Percentiles rank a stretch among this genome's conserved stretches.
These are phyloP conservation scores for Synanthedon myopaeformis DNA, from an alignment of 2,888 invertebrate genomes.

Conservation along the genomic window DNA sequence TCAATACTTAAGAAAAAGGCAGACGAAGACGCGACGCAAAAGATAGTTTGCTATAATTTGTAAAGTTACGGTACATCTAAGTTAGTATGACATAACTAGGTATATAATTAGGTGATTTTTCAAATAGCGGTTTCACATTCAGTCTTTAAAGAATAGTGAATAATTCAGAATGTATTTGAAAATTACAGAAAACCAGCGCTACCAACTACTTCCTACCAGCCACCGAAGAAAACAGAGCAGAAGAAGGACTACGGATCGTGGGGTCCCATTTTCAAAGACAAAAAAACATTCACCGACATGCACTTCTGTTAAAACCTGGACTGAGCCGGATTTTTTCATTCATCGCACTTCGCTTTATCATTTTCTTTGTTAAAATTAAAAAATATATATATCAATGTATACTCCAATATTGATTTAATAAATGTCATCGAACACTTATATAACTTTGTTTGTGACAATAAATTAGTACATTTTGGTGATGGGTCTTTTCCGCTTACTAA, in stretches of 20 bases:
- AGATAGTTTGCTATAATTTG: no score
- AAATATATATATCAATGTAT: constrained; percentile 4
- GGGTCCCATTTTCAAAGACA: constrained; percentile 81
- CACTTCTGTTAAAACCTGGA: constrained; percentile 69
- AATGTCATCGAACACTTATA: constrained; percentile 1
- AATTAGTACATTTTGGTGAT: constrained; percentile 18
- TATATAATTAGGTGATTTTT: no score
- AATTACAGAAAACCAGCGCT: constrained; percentile 38
- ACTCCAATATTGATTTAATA: not conserved
- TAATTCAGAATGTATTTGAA: not conserved
- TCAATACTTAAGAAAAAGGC: no score
- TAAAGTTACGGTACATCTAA: no score
- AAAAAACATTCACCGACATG: constrained; percentile 78
- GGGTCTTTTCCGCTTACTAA: constrained; percentile 24
- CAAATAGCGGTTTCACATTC: no score
- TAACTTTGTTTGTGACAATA: constrained; percentile 20
- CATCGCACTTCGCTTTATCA: constrained; percentile 10
- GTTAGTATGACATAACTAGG: no score
- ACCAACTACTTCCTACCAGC: constrained; percentile 38
- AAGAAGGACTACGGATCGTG: constrained; percentile 73
- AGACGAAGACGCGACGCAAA: no score
- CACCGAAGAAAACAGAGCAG: constrained; percentile 45
- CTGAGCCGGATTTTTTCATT: constrained; percentile 21
- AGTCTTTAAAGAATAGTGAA: no score
- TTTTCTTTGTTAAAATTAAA: constrained; percentile 21